A percentile compares a stretch with the other conserved stretches of the same genome.
Conservation (phyloP, 2,797 vertebrate genomes). For the Argya squamiceps region DNA sequence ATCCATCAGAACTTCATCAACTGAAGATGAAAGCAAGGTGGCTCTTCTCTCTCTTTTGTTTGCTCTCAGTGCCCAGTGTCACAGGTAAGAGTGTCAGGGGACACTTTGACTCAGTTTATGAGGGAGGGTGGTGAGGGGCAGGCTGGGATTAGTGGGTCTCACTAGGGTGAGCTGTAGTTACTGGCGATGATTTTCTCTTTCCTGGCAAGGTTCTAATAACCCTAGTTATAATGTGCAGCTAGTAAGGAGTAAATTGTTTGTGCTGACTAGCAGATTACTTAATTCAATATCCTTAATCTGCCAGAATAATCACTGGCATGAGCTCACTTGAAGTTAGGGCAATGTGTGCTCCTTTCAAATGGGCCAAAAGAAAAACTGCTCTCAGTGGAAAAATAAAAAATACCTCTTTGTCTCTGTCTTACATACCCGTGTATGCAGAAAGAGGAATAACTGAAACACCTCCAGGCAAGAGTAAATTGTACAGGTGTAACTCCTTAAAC, state of each 20-base stretch:
- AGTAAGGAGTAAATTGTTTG: background rate
- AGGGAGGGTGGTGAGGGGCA: background rate
- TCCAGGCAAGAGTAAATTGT: background rate
- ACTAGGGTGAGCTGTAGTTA: background rate
- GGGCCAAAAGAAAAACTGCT: background rate
- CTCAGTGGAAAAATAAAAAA: background rate
- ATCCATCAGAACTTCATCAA: background rate
- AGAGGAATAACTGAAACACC: background rate
- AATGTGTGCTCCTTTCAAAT: background rate
- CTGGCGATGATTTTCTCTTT: background rate
- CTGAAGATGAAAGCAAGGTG: slow-evolving; percentile 46
- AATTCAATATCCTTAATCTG: background rate
- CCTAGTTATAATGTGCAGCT: background rate
- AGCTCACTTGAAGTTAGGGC: background rate
- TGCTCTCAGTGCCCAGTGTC: slow-evolving; percentile 16
- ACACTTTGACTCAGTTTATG: fast-evolving
- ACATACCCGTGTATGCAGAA: background rate
- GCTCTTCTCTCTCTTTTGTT: background rate
- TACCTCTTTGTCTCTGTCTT: background rate
- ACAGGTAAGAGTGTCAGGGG: slow-evolving; percentile 42
- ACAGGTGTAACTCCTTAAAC: background rate
- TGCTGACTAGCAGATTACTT: background rate
- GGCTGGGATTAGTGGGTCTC: background rate
- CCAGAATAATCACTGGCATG: background rate
- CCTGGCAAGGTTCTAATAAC: background rate